Conservation (phyloP, 1,140 invertebrate genomes). For the Atopsyche davidsoni region DNA sequence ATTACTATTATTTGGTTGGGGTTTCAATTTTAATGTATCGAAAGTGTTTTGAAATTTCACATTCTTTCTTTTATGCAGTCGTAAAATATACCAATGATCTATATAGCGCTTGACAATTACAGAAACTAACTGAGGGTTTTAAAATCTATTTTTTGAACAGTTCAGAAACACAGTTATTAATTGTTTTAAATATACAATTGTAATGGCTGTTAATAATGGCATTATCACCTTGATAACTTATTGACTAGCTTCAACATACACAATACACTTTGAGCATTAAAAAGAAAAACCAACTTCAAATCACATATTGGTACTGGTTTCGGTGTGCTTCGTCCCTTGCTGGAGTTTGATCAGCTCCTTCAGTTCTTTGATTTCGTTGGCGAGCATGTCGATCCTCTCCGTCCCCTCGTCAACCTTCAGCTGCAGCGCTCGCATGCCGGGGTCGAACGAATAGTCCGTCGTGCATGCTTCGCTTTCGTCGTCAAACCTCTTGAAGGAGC, state of each 20-base stretch:
- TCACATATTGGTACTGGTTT: slow-evolving; percentile 15
- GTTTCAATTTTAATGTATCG: too few relatives aligned
- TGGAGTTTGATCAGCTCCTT: slow-evolving; percentile 51
- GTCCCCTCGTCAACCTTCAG: slow-evolving; percentile 57
- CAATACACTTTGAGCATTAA: background rate
- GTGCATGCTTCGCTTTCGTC: slow-evolving; percentile 52
- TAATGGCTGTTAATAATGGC: slow-evolving; percentile 22
- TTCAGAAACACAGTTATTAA: too few relatives aligned
- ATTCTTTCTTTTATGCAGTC: too few relatives aligned
- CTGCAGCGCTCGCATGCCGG: slow-evolving; percentile 49
- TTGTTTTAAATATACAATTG: slow-evolving; percentile 19
- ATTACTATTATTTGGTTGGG: too few relatives aligned
- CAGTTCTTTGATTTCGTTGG: slow-evolving; percentile 56
- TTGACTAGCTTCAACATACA: too few relatives aligned
- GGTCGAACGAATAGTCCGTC: slow-evolving; percentile 44
- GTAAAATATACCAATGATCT: too few relatives aligned
- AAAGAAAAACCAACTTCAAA: too few relatives aligned
- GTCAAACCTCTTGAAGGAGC: slow-evolving; percentile 56
- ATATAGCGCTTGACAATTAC: too few relatives aligned
- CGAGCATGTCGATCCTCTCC: slow-evolving; percentile 54
- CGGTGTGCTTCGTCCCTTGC: slow-evolving; percentile 35
- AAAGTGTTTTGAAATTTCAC: too few relatives aligned
- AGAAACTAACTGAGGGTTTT: too few relatives aligned
- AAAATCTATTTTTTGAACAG: too few relatives aligned
- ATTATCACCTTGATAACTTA: too few relatives aligned